Conservation (phyloP, 2,113 vertebrate genomes). For the Dryoscopus gambensis region DNA sequence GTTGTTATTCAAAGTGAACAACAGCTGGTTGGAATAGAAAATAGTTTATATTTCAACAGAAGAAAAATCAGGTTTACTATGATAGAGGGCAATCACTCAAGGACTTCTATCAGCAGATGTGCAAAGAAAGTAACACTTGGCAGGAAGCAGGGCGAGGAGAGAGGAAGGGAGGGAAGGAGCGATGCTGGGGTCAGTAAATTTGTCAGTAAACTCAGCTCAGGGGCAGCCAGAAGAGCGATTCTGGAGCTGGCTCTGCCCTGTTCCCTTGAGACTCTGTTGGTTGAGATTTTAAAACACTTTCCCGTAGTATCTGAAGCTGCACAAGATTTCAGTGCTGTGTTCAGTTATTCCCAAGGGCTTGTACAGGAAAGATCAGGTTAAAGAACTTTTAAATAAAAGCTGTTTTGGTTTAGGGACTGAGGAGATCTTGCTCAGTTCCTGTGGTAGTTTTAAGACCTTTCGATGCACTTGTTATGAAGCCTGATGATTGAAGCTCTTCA, state of each 20-base stretch:
- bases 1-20: not conserved
- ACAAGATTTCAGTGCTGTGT: not conserved
- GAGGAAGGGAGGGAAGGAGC: not conserved
- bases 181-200: not conserved
- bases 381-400: not conserved
- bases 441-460: not conserved
- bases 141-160: not conserved
- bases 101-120: not conserved
- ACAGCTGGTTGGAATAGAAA: not conserved
- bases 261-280: not conserved
- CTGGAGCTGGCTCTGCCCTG: not conserved
- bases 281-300: not conserved
- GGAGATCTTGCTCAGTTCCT: not conserved
- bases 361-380: not conserved
- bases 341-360: not conserved
- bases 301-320: not conserved
- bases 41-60: not conserved
- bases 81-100: not conserved
- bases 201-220: not conserved
- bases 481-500: not conserved
- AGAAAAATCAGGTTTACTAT: not conserved
- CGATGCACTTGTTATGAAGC: not conserved
- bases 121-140: not conserved
- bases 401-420: not conserved
- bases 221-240: not conserved